Base-by-base conservation (phyloP, 2,113 vertebrate species). In the Bos indicus region DNA sequence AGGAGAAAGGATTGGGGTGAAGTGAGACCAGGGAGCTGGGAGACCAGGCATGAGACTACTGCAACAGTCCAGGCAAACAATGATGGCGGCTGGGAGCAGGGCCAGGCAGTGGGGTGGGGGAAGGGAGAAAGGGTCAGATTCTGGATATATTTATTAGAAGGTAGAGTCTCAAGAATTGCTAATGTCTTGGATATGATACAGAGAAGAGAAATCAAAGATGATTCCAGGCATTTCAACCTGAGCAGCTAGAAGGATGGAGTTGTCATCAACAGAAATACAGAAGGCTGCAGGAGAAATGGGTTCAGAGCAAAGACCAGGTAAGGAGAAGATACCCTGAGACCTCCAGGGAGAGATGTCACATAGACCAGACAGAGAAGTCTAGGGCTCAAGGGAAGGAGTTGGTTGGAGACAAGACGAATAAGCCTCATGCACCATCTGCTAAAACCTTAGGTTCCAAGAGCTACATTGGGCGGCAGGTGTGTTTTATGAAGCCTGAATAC, bases 51-150 rank as follows among this genome's bases (percentile, higher is more conserved):
- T 1, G 6, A 87, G 56, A 19, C 84, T 7, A 17, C 59, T 3
- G 25, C 11, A 14, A 3, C 0, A 7, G 81, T 81, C 67, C 90
- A 52, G 62, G 46, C 7, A 7, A 74, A 15, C 4, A 0, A 3
- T 10, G 3, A 6, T 0, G 5, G 51, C 0, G 1, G 46, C 54
- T 7, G 26, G 36, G 57, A 23, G 16, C 56, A 26, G 10, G 16
- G 17, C 0, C 16, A 36, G 6, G 59, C 23, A 2, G 23, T 1
- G 9, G 40, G 10, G 2, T 1, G 6, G 26, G 14, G 5, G 59
- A 26, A 52, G 84, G 26, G 8, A 46, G 36, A 17, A 23, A 28
- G 46, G 77, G 15, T 33, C 28, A 3, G 43, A 5, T 4, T 26
- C 51, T n/a, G 40, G 16, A 6, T 7, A 4, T n/a, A 43, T 0